phyloP scores from a whole-genome alignment of 2,888 invertebrate species.

The Rhamphomyia laevipes region DNA sequence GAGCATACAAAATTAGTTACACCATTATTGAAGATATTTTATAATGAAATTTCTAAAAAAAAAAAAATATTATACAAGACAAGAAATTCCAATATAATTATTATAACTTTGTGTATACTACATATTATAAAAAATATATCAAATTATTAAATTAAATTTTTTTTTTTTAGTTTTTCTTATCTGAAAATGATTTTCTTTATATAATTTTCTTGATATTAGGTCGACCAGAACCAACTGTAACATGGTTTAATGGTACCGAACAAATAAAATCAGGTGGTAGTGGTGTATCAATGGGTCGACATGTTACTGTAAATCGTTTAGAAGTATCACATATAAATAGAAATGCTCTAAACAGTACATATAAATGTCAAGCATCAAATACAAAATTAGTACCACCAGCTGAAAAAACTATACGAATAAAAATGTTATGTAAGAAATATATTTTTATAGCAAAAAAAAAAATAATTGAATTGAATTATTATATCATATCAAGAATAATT shows the following conservation, averaged over 20 bases:
- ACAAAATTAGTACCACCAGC: constrained; percentile 75
- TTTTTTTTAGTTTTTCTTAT: constrained; percentile 7
- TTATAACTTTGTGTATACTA: background rate
- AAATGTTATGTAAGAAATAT: constrained; percentile 64
- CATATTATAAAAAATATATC: background rate
- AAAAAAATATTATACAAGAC: background rate
- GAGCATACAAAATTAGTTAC: too few relatives aligned
- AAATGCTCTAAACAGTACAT: constrained; percentile 70
- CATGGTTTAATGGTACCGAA: constrained; percentile 67
- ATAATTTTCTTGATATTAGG: constrained; percentile 48
- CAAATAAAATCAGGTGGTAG: constrained; percentile 60
- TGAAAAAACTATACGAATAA: constrained; percentile 70
- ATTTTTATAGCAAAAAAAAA: background rate
- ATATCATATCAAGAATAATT: constrained; percentile 2
- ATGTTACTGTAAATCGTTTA: constrained; percentile 68
- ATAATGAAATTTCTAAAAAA: too few relatives aligned
- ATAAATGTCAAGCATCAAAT: constrained; percentile 78
- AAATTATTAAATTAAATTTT: constrained; percentile 7
- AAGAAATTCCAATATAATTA: background rate
- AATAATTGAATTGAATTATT: background rate
- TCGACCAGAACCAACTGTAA: constrained; percentile 73
- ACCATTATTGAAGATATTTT: too few relatives aligned
- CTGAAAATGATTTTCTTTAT: background rate
- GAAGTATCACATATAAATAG: constrained; percentile 62
- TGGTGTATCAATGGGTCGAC: constrained; percentile 55